Percentiles rank a stretch among this genome's conserved stretches.
Evolutionary conservation across 2,113 vertebrate species (phyloP).

Genomic region (Leucopsar rothschildi): DNA sequence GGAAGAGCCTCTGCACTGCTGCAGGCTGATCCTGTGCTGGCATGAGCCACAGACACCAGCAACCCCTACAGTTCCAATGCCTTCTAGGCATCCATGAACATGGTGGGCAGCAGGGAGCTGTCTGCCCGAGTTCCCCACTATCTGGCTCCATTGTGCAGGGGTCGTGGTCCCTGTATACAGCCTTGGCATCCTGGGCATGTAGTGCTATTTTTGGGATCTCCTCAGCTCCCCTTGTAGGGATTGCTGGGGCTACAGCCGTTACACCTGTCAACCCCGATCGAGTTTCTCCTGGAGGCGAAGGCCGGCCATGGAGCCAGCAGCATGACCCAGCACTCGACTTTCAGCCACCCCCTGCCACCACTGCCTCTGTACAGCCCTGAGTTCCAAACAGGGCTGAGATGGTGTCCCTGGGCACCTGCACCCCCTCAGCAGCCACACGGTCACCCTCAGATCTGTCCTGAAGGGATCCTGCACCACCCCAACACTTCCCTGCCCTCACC

Average conservation of each 20-base stretch:
- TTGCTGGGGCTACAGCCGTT: rapidly evolving
- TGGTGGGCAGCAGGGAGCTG: rapidly evolving
- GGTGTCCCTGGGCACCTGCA: rapidly evolving
- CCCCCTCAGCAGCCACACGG: rapidly evolving
- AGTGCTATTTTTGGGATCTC: constrained; percentile 49
- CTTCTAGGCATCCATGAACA: background rate
- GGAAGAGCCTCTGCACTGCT: background rate
- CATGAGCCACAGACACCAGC: background rate
- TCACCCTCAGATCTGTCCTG: rapidly evolving
- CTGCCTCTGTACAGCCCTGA: rapidly evolving
- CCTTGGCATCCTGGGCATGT: background rate
- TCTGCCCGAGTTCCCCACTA: rapidly evolving
- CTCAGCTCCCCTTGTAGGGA: constrained; percentile 49
- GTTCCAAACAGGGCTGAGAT: background rate
- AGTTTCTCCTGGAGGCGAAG: constrained; percentile 58
- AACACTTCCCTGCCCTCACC: rapidly evolving
- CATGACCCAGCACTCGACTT: constrained; percentile 28
- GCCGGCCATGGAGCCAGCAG: background rate
- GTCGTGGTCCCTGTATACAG: rapidly evolving
- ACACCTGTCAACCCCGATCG: constrained; percentile 50
- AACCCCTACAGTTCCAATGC: background rate
- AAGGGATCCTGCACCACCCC: rapidly evolving
- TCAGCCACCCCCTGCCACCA: background rate
- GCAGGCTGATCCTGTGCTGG: rapidly evolving
- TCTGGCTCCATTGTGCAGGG: background rate